phyloP scores from a whole-genome alignment of 2,888 invertebrate genomes.

The Ormyrus thymus region DNA sequence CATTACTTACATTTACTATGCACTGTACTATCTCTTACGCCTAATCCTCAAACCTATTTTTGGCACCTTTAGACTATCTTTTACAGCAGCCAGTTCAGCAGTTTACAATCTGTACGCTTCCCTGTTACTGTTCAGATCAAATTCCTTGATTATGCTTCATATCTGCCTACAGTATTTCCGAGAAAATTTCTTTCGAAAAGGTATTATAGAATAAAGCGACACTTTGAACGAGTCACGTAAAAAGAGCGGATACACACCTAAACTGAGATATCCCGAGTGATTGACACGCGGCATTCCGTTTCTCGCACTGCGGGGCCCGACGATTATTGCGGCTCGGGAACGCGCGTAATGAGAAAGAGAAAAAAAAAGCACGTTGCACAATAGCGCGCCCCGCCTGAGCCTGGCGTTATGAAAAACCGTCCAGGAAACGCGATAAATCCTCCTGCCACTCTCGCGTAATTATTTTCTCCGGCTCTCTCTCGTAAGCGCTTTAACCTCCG shows the following conservation, averaged over 20 bases:
- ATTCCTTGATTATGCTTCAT: too few relatives aligned
- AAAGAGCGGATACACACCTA: background rate
- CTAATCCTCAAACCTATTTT: too few relatives aligned
- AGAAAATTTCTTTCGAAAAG: too few relatives aligned
- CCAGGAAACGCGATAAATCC: conserved; percentile 10
- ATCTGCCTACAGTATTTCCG: too few relatives aligned
- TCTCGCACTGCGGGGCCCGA: background rate
- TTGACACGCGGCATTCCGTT: background rate
- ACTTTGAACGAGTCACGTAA: background rate
- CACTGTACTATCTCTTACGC: too few relatives aligned
- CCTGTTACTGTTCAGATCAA: too few relatives aligned
- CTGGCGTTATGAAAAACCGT: background rate
- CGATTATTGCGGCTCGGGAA: background rate
- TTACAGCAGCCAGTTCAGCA: too few relatives aligned
- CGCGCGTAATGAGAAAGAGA: background rate
- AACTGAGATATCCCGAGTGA: background rate
- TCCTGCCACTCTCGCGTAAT: background rate
- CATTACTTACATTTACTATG: too few relatives aligned
- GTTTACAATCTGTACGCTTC: too few relatives aligned
- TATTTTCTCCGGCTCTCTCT: background rate
- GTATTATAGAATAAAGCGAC: too few relatives aligned
- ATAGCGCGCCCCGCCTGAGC: background rate
- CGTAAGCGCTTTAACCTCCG: background rate
- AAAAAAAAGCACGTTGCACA: background rate
- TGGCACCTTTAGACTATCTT: too few relatives aligned